Base-by-base conservation (phyloP, 2,888 invertebrate genomes). In the Parthenolecanium corni region DNA sequence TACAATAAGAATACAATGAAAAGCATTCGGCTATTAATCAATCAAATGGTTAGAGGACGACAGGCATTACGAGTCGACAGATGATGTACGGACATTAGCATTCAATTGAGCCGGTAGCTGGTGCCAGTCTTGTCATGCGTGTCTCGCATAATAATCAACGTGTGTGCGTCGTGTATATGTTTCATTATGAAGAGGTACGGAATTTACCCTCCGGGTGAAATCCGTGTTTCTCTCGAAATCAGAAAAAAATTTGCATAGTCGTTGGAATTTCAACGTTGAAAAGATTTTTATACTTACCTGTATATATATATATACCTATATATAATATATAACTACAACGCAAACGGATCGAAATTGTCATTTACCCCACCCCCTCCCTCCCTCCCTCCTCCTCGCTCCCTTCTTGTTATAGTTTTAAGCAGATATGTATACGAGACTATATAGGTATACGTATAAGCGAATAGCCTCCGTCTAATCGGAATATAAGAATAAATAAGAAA, bases 111-210 rank as follows among this genome's bases (percentile, higher is more conserved):
- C 58, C 49, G 58, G 58, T 61, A 61, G 36, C 58, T 61, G 58
- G 58, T 61, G 58, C 58, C 58, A 61, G 58, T 61, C 47, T 51
- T 61, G 58, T 61, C 58, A 61, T 61, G 58, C 58, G 58, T 61
- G 58, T 61, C 58, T 61, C 58, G 49, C 58, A 61, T 61, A 61
- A 61, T 61, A 61, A 61, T 61, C 58, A 61, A 61, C 58, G 20
- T 3, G 46, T 16, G 6, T 3, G 20, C 9, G n/a, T 9, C 9
- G 14, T 14, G 11, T 44, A 16, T n/a, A 49, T 21, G 14, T 49
- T 49, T 49, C 49, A 49, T 49, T 49, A 49, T 23, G 49, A 49
- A 49, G 49, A 49, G 21, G 23, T 49, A 49, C 49, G 49, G 49
- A 49, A 49, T 49, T 49, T 49, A 49, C 49, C 49, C 49, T 49